Conservation (phyloP, 2,113 vertebrate genomes). For the Dipodomys stephensi region DNA sequence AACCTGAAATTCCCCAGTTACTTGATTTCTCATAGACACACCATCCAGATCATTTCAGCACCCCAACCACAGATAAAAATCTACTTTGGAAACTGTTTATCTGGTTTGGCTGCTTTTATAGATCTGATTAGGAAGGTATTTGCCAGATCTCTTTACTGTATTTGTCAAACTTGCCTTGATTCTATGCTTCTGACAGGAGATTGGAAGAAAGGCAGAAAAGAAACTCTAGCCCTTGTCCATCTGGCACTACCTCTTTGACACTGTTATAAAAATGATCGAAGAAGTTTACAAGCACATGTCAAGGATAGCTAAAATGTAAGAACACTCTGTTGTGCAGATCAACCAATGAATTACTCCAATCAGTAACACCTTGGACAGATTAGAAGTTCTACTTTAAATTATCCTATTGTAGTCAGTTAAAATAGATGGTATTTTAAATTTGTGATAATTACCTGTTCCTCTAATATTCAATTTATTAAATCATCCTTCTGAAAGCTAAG, state of each 20-base stretch:
- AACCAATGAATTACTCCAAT: constrained; percentile 33
- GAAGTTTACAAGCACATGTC: constrained; percentile 40
- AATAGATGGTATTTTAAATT: not conserved
- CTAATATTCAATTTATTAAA: constrained; percentile 44
- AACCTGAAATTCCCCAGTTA: constrained; percentile 29
- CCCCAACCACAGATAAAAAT: constrained; percentile 12
- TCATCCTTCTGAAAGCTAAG: constrained; percentile 2
- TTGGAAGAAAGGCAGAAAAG: constrained; percentile 45
- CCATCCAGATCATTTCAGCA: constrained; percentile 50
- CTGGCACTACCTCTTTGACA: constrained; percentile 59
- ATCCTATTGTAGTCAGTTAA: not conserved
- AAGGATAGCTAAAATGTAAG: not conserved
- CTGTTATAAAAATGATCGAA: constrained; percentile 20
- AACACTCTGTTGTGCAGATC: not conserved
- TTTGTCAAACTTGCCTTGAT: constrained; percentile 51
- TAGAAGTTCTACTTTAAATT: constrained; percentile 31
- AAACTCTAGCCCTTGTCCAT: constrained; percentile 49
- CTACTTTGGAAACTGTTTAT: not conserved
- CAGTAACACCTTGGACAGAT: constrained; percentile 11
- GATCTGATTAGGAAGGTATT: not conserved
- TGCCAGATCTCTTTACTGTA: constrained; percentile 44
- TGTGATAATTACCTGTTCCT: constrained; percentile 4
- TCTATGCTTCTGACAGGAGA: constrained; percentile 30
- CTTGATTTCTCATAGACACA: constrained; percentile 39
- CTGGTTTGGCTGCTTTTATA: constrained; percentile 52